Evolutionary conservation across 2,888 invertebrate species (phyloP).

Genomic region (Baccha elongata): DNA sequence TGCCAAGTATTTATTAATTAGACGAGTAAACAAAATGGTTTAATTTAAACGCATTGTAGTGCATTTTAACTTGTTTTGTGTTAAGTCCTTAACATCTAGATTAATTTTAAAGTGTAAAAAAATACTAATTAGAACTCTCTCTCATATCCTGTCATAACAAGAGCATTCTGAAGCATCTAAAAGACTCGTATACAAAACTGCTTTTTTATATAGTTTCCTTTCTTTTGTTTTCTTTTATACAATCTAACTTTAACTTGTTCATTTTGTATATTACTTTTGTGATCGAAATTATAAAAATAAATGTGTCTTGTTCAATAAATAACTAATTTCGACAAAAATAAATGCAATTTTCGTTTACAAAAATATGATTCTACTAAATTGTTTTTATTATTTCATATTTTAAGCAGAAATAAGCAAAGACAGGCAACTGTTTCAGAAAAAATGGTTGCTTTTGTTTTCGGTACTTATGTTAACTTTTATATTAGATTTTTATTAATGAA

Average conservation of each 20-base stretch:
- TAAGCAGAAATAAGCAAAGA: neutral
- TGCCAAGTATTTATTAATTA: neutral
- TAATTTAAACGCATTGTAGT: constrained; percentile 20
- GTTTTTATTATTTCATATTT: neutral
- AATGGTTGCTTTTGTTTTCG: constrained; percentile 49
- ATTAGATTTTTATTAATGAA: neutral
- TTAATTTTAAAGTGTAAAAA: constrained; percentile 35
- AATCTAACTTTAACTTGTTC: neutral
- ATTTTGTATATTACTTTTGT: neutral
- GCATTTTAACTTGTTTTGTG: neutral
- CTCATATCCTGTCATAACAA: constrained; percentile 25
- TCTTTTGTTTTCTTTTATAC: constrained; percentile 1
- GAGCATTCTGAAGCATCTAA: constrained; percentile 17
- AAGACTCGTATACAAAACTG: neutral
- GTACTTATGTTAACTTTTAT: constrained; percentile 24
- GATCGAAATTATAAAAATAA: constrained; percentile 25
- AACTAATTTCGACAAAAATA: neutral
- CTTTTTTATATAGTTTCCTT: constrained; percentile 23
- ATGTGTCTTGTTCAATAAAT: neutral
- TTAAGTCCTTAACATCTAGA: constrained; percentile 6
- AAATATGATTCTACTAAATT: neutral
- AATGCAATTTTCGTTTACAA: constrained; percentile 64
- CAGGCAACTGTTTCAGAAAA: constrained; percentile 18
- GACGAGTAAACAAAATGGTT: constrained; percentile 11
- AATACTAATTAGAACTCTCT: neutral